These are phyloP conservation scores for Hyperopisus bebe DNA, from an alignment of 2,113 vertebrate species.

Conservation along the genomic window DNA sequence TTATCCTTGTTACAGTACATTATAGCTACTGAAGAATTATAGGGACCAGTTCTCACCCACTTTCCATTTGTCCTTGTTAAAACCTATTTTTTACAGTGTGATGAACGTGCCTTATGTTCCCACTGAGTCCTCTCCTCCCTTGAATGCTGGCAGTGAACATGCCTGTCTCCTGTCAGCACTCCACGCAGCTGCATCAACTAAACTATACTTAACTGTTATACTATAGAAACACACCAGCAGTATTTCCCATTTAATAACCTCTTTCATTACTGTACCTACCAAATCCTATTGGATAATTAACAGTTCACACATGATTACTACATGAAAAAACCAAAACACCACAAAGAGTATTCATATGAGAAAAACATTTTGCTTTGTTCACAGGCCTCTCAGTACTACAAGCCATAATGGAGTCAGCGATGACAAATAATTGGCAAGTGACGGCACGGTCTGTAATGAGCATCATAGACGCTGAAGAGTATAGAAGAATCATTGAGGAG, in stretches of 20 bases:
- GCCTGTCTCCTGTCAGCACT: background rate
- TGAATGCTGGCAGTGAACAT: background rate
- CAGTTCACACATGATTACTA: background rate
- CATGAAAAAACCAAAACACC: background rate
- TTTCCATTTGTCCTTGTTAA: background rate
- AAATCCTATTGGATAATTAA: background rate
- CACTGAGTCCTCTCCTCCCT: background rate
- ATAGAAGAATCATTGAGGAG: conserved; percentile 90
- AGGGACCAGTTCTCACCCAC: background rate
- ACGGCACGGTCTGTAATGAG: conserved; percentile 92
- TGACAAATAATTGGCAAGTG: conserved; percentile 98
- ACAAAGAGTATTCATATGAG: background rate
- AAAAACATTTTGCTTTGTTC: conserved; percentile 11
- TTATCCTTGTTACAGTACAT: background rate
- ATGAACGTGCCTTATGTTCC: background rate
- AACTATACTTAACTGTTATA: background rate
- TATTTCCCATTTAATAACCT: background rate
- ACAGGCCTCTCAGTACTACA: conserved; percentile 93
- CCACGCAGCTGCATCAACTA: background rate
- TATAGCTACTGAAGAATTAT: background rate
- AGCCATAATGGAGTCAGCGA: conserved; percentile 95
- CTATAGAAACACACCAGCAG: background rate
- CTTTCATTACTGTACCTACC: background rate
- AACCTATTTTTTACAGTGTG: background rate
- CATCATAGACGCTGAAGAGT: conserved; percentile 84